Evolutionary conservation across 2,797 vertebrate species (phyloP), one percentile per base, ranked within the genome.

Genomic region (Cyprinella venusta): DNA sequence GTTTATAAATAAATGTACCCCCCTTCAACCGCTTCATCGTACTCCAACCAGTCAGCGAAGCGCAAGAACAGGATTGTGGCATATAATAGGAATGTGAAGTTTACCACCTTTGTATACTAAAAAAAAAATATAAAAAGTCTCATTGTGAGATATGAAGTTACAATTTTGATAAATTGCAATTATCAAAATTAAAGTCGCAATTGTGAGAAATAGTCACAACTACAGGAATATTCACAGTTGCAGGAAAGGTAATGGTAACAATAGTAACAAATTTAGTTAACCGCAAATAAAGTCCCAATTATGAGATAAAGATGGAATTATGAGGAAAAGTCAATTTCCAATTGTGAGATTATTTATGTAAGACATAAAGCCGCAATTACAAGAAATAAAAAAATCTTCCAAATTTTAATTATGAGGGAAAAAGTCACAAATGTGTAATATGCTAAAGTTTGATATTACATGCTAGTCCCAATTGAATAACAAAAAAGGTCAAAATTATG

Each of bases 1-100:
- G 74, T 76, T 76, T 61, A 76, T 61, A 76, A 76, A 76, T 61
- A 76, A 76, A 76, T 76, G 1, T 52, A 81, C 33, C 24, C 33
- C 24, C 13, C 36, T 19, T 56, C 54, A 24, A 48, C 36, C 18
- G n/a, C n/a, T 61, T n/a, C 36, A 10, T 76, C 30, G 15, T 18
- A 40, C 13, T 24, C n/a, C 21, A 61, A 5, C 74, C 15, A 26
- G 74, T 15, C 36, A 0, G 74, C 8, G 9, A 61, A 40, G 13
- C 8, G 5, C 36, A 59, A 42, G 15, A 16, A 19, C 13, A 24
- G 36, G 15, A 24, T 19, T 61, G 8, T 26, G 30, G 7, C 21
- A 24, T 59, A 15, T 76, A 59, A 40, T 6, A 5, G 15, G 16
- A 30, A 65, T 45, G 3, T 9, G 33, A 36, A 65, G 7, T 30